Evolutionary conservation across 2,888 invertebrate species (phyloP), one percentile per base, ranked within the genome.

Genomic region (Dynastes tityus): DNA sequence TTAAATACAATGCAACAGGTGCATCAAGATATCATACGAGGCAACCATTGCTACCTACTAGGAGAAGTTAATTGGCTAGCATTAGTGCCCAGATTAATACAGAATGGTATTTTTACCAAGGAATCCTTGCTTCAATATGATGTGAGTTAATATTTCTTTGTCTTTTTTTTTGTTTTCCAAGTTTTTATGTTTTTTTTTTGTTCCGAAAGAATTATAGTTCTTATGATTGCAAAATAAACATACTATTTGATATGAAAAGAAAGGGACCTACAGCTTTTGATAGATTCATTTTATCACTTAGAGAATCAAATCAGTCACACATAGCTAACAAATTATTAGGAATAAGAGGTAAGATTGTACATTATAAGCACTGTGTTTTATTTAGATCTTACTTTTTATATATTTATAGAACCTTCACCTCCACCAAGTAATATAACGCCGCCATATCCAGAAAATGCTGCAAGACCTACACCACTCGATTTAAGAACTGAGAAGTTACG

Each of bases 401-500:
- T 45, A 9, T 6, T 51, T 65, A 40, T n/a, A 45, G 68, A 37
- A 63, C 45, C 70, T n/a, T 53, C 45, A 16, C 64, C 51, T 13
- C 51, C 53, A 16, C 51, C 64, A 29, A 68, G 16, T 58, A 27
- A 63, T 13, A 61, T 61, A 9, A 45, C 61, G 22, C 73, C 73
- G 16, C 55, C 49, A 61, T 63, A 61, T 29, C 58, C 53, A n/a
- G 29, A 76, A 8, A 49, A 27, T 55, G 27, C 13, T 9, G 37
- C 73, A 11, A 55, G 64, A 40, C 27, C 37, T 53, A 55, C 55
- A 9, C 65, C 73, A 1, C 73, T 80, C 9, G 74, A 77, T 55
- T 55, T 67, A 51, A 77, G 76, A 55, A 79, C 76, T n/a, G 78
- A 79, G 27, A 80, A 78, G 1, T 53, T 81, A n/a, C 16, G 79